Evolutionary conservation across 2,797 vertebrate genomes (phyloP).

Genomic region (Malurus leucopterus): DNA sequence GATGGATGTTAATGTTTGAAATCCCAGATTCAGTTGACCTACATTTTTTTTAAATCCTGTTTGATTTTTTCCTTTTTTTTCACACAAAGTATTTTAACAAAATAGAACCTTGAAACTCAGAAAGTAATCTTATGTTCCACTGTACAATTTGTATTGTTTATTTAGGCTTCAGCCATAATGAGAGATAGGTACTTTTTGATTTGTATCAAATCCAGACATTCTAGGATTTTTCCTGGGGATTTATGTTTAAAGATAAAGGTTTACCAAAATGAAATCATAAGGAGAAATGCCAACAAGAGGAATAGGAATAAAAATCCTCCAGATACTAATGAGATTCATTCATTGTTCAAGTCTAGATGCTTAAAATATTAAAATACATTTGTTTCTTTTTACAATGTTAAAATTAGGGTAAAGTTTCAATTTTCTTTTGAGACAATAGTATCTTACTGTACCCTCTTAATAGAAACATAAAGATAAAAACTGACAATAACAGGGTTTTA

Average conservation of each 20-base stretch:
- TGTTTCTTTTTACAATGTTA: not conserved
- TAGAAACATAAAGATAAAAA: conserved; percentile 3
- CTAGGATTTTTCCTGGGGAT: not conserved
- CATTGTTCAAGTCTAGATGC: not conserved
- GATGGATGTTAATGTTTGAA: not conserved
- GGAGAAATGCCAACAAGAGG: not conserved
- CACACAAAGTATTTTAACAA: not conserved
- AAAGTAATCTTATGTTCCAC: conserved; percentile 13
- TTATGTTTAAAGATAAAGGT: not conserved
- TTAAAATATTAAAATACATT: conserved; percentile 17
- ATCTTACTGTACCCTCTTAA: not conserved
- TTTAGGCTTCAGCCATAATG: not conserved
- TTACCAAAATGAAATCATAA: not conserved
- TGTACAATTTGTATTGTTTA: not conserved
- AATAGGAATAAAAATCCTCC: not conserved
- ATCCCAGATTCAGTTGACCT: not conserved
- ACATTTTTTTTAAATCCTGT: conserved; percentile 5
- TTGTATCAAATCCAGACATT: not conserved
- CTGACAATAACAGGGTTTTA: not conserved
- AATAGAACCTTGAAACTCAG: not conserved
- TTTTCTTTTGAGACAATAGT: not conserved
- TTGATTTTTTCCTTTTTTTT: not conserved
- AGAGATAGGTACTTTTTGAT: not conserved
- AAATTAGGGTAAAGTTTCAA: not conserved
- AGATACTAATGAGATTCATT: not conserved